These are phyloP conservation scores for Ceuthmochares aereus DNA, from an alignment of 2,113 vertebrate genomes.

Conservation along the genomic window DNA sequence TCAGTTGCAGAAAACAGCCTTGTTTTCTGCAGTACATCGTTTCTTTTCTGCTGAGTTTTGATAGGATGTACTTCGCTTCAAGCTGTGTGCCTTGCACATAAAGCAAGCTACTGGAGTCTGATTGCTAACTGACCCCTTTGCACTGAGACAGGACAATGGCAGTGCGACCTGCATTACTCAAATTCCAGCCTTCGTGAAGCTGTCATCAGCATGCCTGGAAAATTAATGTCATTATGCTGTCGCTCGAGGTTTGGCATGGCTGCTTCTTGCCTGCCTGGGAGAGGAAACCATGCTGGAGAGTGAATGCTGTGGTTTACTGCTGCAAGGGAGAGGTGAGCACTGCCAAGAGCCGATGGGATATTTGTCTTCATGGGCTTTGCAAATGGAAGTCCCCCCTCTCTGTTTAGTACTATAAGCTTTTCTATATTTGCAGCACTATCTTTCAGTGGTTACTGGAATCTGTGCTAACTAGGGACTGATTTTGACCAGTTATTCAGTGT, in stretches of 20 bases:
- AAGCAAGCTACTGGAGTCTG: conserved; percentile 10
- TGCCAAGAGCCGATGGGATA: not conserved
- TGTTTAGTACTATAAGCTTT: not conserved
- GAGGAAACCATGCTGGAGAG: not conserved
- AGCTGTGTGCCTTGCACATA: conserved; percentile 44
- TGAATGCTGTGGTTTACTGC: not conserved
- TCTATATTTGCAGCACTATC: not conserved
- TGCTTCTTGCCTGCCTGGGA: not conserved
- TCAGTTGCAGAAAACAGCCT: conserved; percentile 44
- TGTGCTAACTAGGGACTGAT: not conserved
- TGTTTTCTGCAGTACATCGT: conserved; percentile 45
- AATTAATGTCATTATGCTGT: conserved; percentile 11
- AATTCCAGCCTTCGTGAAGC: conserved; percentile 58
- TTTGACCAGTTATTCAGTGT: not conserved
- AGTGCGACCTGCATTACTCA: conserved; percentile 57
- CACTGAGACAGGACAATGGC: conserved; percentile 66
- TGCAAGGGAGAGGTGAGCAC: not conserved
- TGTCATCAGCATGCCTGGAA: conserved; percentile 63
- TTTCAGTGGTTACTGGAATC: not conserved
- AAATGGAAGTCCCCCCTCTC: not conserved
- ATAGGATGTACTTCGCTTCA: not conserved
- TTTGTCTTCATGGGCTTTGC: not conserved
- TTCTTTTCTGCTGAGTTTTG: conserved; percentile 8
- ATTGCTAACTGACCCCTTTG: conserved; percentile 60
- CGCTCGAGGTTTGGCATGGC: conserved; percentile 15